A percentile compares a stretch with the other conserved stretches of the same genome.
Conservation (phyloP, 2,113 vertebrate genomes). For the Pithys albifrons region DNA sequence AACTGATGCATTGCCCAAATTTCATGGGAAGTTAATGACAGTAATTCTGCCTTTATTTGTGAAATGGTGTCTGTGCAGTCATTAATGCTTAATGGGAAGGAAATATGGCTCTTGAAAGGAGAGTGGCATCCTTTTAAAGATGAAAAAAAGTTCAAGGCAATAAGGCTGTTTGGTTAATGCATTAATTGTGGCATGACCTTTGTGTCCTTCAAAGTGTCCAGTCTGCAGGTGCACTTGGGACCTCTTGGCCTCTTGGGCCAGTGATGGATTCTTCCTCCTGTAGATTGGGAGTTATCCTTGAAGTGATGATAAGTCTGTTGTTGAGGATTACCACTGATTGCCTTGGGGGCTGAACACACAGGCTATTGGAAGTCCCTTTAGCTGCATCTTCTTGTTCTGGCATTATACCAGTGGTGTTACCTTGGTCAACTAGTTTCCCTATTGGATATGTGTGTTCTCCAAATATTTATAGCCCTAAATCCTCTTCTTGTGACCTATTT, state of each 20-base stretch:
- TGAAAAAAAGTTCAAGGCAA: not conserved
- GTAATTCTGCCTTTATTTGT: conserved; percentile 61
- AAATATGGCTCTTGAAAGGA: not conserved
- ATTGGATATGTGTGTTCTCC: not conserved
- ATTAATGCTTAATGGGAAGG: conserved; percentile 30
- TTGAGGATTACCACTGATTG: not conserved
- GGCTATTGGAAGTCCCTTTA: not conserved
- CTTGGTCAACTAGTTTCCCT: not conserved
- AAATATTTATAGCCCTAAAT: not conserved
- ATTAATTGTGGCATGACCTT: not conserved
- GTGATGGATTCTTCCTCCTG: not conserved
- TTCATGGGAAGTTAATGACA: conserved; percentile 51
- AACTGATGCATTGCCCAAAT: conserved; percentile 4
- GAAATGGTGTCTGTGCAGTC: conserved; percentile 19
- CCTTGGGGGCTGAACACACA: not conserved
- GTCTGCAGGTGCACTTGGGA: not conserved
- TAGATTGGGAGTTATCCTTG: not conserved
- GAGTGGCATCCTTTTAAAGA: not conserved
- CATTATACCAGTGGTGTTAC: not conserved
- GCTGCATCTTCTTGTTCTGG: not conserved
- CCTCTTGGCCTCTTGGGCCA: not conserved
- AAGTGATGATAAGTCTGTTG: not conserved
- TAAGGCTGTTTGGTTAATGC: not conserved
- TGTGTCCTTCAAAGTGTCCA: not conserved
- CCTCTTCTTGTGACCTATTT: not conserved